These are phyloP conservation scores for Drosophila affinis DNA, from an alignment of 2,888 invertebrate species.

Conservation along the genomic window DNA sequence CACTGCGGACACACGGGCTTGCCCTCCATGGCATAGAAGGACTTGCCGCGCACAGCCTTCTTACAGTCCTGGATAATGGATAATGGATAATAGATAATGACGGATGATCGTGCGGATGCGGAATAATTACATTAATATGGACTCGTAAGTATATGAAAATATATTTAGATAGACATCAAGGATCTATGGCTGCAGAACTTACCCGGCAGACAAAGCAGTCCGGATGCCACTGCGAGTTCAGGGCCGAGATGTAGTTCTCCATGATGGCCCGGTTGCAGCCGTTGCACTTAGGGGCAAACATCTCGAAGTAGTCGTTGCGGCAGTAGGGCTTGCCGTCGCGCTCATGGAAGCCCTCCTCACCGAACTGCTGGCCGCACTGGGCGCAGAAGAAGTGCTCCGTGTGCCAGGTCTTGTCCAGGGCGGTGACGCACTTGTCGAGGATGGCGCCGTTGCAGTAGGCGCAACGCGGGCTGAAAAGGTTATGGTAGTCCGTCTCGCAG, in stretches of 20 bases:
- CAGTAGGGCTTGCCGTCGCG: slow-evolving; percentile 98
- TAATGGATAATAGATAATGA: slow-evolving; percentile 83
- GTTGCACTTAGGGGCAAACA: slow-evolving; percentile 99
- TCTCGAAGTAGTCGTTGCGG: slow-evolving; percentile 97
- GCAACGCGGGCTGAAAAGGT: slow-evolving; percentile 98
- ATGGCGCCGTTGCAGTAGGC: slow-evolving; percentile 99
- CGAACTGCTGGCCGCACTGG: slow-evolving; percentile 98
- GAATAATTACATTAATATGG: slow-evolving; percentile 21
- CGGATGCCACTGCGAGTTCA: slow-evolving; percentile 99
- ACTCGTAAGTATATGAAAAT: slow-evolving; percentile 15
- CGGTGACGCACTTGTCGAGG: slow-evolving; percentile 99
- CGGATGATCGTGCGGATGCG: slow-evolving; percentile 16
- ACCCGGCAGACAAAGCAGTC: slow-evolving; percentile 99
- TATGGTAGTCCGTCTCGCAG: slow-evolving; percentile 99
- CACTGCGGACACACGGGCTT: slow-evolving; percentile 97
- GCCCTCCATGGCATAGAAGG: slow-evolving; percentile 98
- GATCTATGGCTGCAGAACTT: slow-evolving; percentile 84
- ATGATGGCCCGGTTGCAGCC: slow-evolving; percentile 98
- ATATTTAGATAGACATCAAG: slow-evolving; percentile 6
- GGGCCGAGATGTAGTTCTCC: slow-evolving; percentile 98
- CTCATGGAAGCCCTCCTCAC: slow-evolving; percentile 99
- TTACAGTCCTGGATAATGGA: slow-evolving; percentile 92
- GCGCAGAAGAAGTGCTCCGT: slow-evolving; percentile 99
- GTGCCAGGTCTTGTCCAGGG: slow-evolving; percentile 98
- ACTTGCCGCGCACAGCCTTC: slow-evolving; percentile 95